Conservation (phyloP, 2,888 invertebrate species). For the Mesoligia furuncula region DNA sequence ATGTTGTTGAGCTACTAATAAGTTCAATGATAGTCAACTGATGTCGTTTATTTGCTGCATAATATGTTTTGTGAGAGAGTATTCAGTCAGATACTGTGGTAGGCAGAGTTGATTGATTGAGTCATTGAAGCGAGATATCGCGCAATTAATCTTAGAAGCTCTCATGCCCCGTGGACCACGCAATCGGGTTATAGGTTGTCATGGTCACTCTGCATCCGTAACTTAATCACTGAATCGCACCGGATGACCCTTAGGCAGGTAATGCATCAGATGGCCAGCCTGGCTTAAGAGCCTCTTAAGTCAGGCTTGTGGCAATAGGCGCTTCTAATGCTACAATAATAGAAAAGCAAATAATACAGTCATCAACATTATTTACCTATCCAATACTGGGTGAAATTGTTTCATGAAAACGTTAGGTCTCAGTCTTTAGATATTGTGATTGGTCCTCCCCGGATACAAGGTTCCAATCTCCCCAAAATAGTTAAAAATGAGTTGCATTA, state of each 20-base stretch:
- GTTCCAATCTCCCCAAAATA: neutral
- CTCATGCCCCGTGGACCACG: conserved; percentile 25
- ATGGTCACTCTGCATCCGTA: conserved; percentile 29
- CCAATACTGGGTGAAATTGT: neutral
- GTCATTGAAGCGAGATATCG: conserved; percentile 17
- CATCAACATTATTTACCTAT: neutral
- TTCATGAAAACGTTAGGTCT: neutral
- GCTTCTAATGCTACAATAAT: conserved; percentile 1
- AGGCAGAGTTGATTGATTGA: conserved; percentile 41
- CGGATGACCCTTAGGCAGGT: conserved; percentile 20
- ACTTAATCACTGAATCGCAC: conserved; percentile 31
- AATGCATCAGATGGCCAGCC: conserved; percentile 16
- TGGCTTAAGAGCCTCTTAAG: conserved; percentile 34
- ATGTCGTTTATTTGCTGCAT: neutral
- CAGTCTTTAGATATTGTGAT: neutral
- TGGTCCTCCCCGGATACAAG: neutral
- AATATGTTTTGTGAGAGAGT: neutral
- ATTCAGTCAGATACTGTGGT: neutral
- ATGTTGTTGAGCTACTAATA: conserved; percentile 13
- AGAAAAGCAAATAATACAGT: neutral
- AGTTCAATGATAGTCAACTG: neutral
- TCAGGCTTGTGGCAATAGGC: neutral
- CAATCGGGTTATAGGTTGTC: conserved; percentile 27
- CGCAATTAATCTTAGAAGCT: conserved; percentile 53
- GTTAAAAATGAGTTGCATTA: neutral